Percentiles rank a stretch among this genome's conserved stretches.
Conservation (phyloP, 2,888 invertebrate species). For the Trypoxylon attenuatum region DNA sequence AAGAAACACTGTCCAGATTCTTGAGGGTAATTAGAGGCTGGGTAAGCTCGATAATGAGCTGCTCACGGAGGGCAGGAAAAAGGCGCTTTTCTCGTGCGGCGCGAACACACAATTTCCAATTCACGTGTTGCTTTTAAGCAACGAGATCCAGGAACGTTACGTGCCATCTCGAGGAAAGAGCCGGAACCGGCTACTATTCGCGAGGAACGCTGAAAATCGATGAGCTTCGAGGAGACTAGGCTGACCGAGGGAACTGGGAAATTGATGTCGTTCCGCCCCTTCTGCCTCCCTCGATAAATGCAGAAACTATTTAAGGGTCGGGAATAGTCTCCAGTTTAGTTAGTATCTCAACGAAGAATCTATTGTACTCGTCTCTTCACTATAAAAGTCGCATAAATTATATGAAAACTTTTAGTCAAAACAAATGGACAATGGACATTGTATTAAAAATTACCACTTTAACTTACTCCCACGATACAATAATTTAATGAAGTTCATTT, state of each 20-base stretch:
- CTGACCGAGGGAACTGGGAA: conserved; percentile 17
- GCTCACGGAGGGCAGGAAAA: neutral
- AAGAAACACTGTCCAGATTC: neutral
- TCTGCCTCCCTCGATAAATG: no score
- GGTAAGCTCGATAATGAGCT: neutral
- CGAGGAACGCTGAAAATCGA: conserved; percentile 52
- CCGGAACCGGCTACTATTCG: conserved; percentile 36
- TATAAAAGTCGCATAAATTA: no score
- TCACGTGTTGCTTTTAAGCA: conserved; percentile 22
- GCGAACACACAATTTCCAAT: neutral
- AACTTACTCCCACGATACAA: no score
- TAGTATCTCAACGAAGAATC: no score
- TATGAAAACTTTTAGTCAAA: no score
- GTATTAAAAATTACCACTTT: no score
- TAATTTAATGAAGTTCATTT: no score
- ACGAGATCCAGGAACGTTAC: conserved; percentile 24
- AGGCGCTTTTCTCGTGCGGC: neutral
- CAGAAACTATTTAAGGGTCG: no score
- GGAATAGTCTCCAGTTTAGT: no score
- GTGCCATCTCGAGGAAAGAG: conserved; percentile 53
- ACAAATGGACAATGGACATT: no score
- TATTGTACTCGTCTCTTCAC: no score
- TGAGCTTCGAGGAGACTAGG: conserved; percentile 33
- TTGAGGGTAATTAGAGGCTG: neutral
- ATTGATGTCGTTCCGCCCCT: no score